Evolutionary conservation across 2,888 invertebrate species (phyloP), one percentile per base, ranked within the genome.

Genomic region (Parelbella ahira): DNA sequence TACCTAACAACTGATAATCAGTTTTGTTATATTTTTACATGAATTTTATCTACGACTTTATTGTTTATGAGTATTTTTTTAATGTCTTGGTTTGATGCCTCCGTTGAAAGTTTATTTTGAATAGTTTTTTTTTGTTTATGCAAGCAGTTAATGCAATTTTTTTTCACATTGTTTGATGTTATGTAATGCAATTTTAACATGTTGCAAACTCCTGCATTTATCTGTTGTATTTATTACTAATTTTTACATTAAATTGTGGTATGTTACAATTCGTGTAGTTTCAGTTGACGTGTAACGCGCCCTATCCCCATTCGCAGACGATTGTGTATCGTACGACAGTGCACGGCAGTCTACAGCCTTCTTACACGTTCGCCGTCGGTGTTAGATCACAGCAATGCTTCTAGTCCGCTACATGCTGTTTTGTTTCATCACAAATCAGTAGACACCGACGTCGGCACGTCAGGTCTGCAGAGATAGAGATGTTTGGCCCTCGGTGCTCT

Each of bases 171-270:
- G 84, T 86, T 86, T 82, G 84, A 88, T 88, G 87, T 87, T 87
- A 88, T 88, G 81, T 87, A 88, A 84, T 87, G 88, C 88, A 88
- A 86, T 83, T 81, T 81, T 84, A 79, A 81, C 86, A 84, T 80
- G 79, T 86, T 89, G 89, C 89, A 89, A 89, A 88, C 84, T 88
- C 89, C 88, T 89, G 90, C 90, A 90, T 90, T 90, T 90, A 90
- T 89, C 88, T 88, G 88, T 88, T 89, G 88, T 88, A 90, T 89
- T 90, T 90, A 88, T 90, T 90, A 90, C 90, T 90, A 90, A 90
- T 91, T 90, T 90, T 91, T 90, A 90, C 90, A 90, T 91, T 91
- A 90, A 89, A 90, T 90, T 90, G 90, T 90, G 90, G 90, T 90
- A 90, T 90, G 90, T 90, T 91, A 90, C 89, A 84, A 83, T 75